A percentile compares a stretch with the other conserved stretches of the same genome.
These are phyloP conservation scores for Callionymus lyra DNA, from an alignment of 2,113 vertebrate genomes.

Conservation along the genomic window DNA sequence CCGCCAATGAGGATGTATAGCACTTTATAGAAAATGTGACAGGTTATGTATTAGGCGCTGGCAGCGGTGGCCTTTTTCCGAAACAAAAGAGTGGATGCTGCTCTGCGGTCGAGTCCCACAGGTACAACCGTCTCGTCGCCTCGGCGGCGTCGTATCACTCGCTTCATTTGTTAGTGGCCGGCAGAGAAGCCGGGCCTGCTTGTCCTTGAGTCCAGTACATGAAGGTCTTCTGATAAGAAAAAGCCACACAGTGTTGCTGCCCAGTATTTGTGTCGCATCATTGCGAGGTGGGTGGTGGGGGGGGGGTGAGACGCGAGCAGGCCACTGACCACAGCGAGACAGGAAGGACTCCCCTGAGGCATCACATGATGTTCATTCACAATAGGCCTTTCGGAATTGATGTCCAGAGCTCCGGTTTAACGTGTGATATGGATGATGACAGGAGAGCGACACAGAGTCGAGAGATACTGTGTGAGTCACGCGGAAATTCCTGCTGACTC, in stretches of 20 bases:
- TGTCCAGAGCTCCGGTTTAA: too few relatives aligned
- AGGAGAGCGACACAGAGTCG: constrained; percentile 19
- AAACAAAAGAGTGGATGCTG: background rate
- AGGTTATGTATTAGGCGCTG: constrained; percentile 1
- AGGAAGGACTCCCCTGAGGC: constrained; percentile 21
- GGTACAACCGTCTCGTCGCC: constrained; percentile 2
- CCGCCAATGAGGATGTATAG: constrained; percentile 2
- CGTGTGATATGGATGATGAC: constrained; percentile 24
- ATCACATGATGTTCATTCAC: too few relatives aligned
- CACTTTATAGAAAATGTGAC: constrained; percentile 1
- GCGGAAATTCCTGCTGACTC: constrained; percentile 42
- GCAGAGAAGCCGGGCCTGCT: constrained; percentile 18
- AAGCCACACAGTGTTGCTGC: constrained; percentile 37
- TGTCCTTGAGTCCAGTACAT: constrained; percentile 52
- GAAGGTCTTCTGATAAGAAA: constrained; percentile 43
- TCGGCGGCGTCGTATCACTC: background rate
- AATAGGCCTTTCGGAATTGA: too few relatives aligned
- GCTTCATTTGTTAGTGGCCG: constrained; percentile 5
- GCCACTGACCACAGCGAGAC: constrained; percentile 33
- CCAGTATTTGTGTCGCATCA: constrained; percentile 35
- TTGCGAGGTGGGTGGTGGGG: constrained; percentile 31
- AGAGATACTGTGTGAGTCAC: constrained; percentile 30
- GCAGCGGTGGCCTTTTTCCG: background rate
- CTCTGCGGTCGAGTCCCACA: constrained; percentile 1
- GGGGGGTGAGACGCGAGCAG: constrained; percentile 38